Evolutionary conservation across 2,888 invertebrate species (phyloP).

Genomic region (Papilio protenor): DNA sequence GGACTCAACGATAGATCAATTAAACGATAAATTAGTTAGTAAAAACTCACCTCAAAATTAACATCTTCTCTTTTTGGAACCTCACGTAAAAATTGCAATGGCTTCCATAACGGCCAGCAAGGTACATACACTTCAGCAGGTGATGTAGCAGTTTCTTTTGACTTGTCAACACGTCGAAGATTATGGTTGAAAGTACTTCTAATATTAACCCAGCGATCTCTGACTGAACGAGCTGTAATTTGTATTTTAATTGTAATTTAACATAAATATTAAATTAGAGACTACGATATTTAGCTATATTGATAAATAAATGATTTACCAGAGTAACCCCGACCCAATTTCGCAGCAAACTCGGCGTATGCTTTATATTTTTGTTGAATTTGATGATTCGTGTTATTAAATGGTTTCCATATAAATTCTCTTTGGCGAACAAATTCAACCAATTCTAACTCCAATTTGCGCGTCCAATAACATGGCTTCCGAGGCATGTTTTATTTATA

Average conservation of each 20-base stretch:
- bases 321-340: slow-evolving; percentile 71
- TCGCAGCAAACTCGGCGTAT: slow-evolving; percentile 76
- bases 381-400: slow-evolving; percentile 76
- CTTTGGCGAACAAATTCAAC: slow-evolving; percentile 70
- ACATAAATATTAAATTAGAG: neutral
- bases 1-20: neutral
- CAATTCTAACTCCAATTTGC: slow-evolving; percentile 75
- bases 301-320: slow-evolving; percentile 57
- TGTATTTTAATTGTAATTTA: neutral
- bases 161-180: slow-evolving; percentile 68
- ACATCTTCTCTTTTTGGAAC: slow-evolving; percentile 59
- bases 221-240: slow-evolving; percentile 71
- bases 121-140: slow-evolving; percentile 68
- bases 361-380: slow-evolving; percentile 79
- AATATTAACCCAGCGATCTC: slow-evolving; percentile 80
- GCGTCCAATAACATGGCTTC: slow-evolving; percentile 74
- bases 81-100: slow-evolving; percentile 71
- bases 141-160: slow-evolving; percentile 61
- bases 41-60: slow-evolving; percentile 58
- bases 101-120: slow-evolving; percentile 78
- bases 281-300: neutral
- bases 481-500: slow-evolving; percentile 62
- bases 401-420: slow-evolving; percentile 74
- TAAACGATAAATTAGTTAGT: neutral
- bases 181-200: slow-evolving; percentile 78